phyloP scores from a whole-genome alignment of 2,888 invertebrate genomes.

The Tetranychus piercei region DNA sequence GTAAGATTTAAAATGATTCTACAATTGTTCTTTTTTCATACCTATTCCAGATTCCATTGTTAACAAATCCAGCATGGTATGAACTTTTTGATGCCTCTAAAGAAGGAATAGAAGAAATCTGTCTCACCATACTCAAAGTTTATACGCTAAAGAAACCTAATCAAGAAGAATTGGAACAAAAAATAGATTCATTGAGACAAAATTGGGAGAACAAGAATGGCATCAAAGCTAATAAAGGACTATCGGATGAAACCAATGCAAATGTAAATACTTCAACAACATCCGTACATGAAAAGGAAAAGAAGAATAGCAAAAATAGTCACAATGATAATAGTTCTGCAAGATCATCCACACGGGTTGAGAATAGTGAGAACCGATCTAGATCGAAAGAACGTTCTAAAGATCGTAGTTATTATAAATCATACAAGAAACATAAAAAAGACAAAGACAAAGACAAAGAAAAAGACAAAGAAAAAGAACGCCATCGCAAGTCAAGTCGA shows the following conservation, averaged over 20 bases:
- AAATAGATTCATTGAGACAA: slow-evolving; percentile 52
- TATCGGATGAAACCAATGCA: slow-evolving; percentile 30
- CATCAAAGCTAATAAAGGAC: neutral
- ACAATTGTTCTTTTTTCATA: slow-evolving; percentile 5
- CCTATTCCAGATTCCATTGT: slow-evolving; percentile 43
- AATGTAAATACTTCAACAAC: neutral
- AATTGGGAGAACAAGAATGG: slow-evolving; percentile 45
- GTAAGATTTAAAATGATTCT: slow-evolving; percentile 13
- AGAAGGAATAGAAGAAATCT: slow-evolving; percentile 62
- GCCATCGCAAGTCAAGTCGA: too few species aligned
- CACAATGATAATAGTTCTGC: neutral
- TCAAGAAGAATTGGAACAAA: slow-evolving; percentile 51
- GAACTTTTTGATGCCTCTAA: slow-evolving; percentile 65
- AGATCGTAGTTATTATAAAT: neutral
- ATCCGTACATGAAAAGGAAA: neutral
- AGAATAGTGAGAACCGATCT: neutral
- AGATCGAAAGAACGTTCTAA: neutral
- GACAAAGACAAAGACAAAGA: neutral
- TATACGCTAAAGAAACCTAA: slow-evolving; percentile 63
- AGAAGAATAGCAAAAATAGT: neutral
- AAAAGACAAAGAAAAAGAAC: neutral
- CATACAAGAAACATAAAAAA: neutral
- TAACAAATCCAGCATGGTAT: slow-evolving; percentile 75
- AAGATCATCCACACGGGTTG: neutral
- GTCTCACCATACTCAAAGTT: slow-evolving; percentile 56